Evolutionary conservation across 2,888 invertebrate species (phyloP).

Genomic region (Troides aeacus): DNA sequence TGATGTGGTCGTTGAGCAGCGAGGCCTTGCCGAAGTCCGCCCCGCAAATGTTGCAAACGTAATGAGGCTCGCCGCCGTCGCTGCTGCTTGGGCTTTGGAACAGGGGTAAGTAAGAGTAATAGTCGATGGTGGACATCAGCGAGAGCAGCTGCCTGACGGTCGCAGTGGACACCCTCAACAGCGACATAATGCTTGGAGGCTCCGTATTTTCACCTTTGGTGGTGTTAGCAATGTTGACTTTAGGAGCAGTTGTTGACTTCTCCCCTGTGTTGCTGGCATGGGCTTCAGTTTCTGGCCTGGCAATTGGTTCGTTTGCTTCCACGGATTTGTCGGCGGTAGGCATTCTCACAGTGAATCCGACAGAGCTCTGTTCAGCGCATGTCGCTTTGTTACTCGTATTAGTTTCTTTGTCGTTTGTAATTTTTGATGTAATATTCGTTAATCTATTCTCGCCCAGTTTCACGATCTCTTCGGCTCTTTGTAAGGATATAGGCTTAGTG

Average conservation of each 20-base stretch:
- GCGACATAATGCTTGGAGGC: conserved; percentile 54
- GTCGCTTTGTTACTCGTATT: conserved; percentile 15
- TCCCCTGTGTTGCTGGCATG: conserved; percentile 36
- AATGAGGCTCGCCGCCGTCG: conserved; percentile 37
- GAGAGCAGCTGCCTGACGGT: conserved; percentile 54
- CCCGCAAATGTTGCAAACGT: conserved; percentile 63
- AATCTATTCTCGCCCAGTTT: not conserved
- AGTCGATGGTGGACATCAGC: conserved; percentile 53
- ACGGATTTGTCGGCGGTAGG: conserved; percentile 46
- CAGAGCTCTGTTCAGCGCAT: conserved; percentile 39
- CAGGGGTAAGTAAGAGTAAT: conserved; percentile 46
- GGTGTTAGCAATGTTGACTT: conserved; percentile 9
- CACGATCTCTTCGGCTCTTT: not conserved
- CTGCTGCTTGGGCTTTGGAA: conserved; percentile 38
- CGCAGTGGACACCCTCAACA: conserved; percentile 57
- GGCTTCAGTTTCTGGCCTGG: conserved; percentile 33
- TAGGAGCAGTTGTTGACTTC: conserved; percentile 19
- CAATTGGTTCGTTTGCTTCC: conserved; percentile 51
- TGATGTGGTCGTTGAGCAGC: conserved; percentile 58
- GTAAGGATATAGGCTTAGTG: not conserved
- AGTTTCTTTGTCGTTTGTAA: not conserved
- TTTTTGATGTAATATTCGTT: not conserved
- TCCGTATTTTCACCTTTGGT: conserved; percentile 69
- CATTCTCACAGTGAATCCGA: conserved; percentile 50
- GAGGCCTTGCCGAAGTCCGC: conserved; percentile 53